These are phyloP conservation scores for Hipposideros armiger DNA, from an alignment of 2,113 vertebrate species.

Conservation along the genomic window DNA sequence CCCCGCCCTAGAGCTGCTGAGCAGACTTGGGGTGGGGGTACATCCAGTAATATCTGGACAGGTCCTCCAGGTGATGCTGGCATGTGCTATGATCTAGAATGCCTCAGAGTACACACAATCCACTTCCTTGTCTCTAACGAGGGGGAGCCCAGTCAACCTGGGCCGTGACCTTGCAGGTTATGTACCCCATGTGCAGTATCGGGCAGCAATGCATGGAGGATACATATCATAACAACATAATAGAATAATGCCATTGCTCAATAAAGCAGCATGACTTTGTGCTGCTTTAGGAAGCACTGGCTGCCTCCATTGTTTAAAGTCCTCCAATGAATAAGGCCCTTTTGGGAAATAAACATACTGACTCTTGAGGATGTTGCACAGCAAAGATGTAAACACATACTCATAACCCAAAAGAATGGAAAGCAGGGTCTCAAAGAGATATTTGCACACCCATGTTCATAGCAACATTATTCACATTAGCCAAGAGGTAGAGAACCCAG, in stretches of 20 bases:
- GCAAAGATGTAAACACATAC: background rate
- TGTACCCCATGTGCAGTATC: background rate
- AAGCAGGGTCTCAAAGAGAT: background rate
- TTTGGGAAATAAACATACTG: background rate
- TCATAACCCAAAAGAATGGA: background rate
- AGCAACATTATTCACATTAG: background rate
- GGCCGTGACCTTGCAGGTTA: background rate
- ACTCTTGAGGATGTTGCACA: background rate
- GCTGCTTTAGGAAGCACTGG: background rate
- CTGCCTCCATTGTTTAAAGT: background rate
- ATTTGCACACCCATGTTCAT: background rate
- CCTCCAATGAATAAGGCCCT: background rate
- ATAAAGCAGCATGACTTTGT: background rate
- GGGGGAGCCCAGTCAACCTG: background rate
- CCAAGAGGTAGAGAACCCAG: background rate
- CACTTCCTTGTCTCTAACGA: background rate
- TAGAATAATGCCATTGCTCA: background rate
- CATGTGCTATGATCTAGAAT: background rate
- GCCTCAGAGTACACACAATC: fast-evolving
- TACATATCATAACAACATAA: background rate
- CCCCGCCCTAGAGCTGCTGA: background rate
- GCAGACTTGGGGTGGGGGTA: background rate
- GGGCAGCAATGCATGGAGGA: fast-evolving
- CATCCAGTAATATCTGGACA: too few species aligned
- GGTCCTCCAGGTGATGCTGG: background rate